Evolutionary conservation across 2,113 vertebrate species (phyloP), one percentile per base, ranked within the genome.

Genomic region (Serinus canaria): DNA sequence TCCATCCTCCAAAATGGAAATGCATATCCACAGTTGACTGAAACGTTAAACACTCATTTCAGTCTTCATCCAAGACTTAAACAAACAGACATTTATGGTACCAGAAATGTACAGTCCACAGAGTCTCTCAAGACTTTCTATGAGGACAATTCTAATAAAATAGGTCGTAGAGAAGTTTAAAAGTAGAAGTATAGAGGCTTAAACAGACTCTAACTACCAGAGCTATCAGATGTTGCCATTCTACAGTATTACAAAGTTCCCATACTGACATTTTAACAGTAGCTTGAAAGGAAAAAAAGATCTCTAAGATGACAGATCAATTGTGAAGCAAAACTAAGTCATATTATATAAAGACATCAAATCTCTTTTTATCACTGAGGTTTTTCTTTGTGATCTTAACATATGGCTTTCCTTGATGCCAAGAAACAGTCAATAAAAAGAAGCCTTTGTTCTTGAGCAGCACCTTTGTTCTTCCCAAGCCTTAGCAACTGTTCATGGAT

Each of bases 391-490:
- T 79, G 41, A 76, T 62, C 31, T 93, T 90, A 87, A 85, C 31
- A 52, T 27, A 60, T 1, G 9, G 24, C 60, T 91, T 95, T 73
- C 31, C 82, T 73, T 79, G 56, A 78, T 85, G 78, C 62, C 53
- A 95, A 90, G 67, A 66, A 93, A 53, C 41, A 60, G 22, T 75
- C 85, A 91, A 56, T 76, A 79, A 90, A 79, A 85, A 90, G 35
- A 47, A 82, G 39, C 8, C 39, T 95, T 92, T 91, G 11, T 66
- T 86, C 91, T 63, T 74, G 18, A 91, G 59, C 44, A 55, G 12
- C 23, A 91, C 43, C 60, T 96, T 95, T 87, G 49, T 56, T 97
- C 49, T 92, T 82, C 37, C 47, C 46, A 92, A 82, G 10, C 31
- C 83, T 82, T 91, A 89, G 39, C 52, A 87, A 81, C 22, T 23